Conservation (phyloP, 1,140 invertebrate species). For the Nasonia longicornis region DNA sequence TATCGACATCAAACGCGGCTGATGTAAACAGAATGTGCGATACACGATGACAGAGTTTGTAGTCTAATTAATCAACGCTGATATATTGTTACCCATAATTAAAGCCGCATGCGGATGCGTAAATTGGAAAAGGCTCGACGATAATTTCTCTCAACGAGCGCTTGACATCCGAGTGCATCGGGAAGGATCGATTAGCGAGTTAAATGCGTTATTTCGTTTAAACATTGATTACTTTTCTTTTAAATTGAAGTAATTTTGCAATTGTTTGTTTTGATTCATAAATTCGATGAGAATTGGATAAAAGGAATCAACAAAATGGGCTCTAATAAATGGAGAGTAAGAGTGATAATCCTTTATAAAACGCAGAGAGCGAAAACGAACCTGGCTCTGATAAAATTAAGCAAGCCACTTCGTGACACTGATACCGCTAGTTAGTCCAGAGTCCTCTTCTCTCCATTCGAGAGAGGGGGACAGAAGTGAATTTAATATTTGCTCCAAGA, state of each 20-base stretch:
- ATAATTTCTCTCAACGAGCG: neutral
- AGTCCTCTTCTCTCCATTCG: neutral
- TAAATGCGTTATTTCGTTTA: neutral
- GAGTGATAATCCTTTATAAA: neutral
- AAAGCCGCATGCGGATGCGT: neutral
- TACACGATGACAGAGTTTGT: constrained; percentile 25
- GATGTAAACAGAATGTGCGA: constrained; percentile 30
- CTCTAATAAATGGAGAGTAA: neutral
- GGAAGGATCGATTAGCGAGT: neutral
- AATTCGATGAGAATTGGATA: too few species aligned
- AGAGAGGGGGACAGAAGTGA: neutral
- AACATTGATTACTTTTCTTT: too few species aligned
- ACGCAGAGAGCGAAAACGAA: neutral
- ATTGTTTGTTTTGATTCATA: too few species aligned
- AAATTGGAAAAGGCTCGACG: constrained; percentile 9
- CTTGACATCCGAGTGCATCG: neutral
- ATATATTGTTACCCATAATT: constrained; percentile 25
- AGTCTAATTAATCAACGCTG: constrained; percentile 29
- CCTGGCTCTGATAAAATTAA: constrained; percentile 11
- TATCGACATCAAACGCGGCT: constrained; percentile 8
- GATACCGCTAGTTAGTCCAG: constrained; percentile 7
- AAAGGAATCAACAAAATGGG: neutral
- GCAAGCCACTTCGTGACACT: neutral
- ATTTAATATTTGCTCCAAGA: constrained; percentile 40
- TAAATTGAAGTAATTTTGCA: too few species aligned